phyloP scores from a whole-genome alignment of 2,113 vertebrate genomes.

The Callospermophilus lateralis region DNA sequence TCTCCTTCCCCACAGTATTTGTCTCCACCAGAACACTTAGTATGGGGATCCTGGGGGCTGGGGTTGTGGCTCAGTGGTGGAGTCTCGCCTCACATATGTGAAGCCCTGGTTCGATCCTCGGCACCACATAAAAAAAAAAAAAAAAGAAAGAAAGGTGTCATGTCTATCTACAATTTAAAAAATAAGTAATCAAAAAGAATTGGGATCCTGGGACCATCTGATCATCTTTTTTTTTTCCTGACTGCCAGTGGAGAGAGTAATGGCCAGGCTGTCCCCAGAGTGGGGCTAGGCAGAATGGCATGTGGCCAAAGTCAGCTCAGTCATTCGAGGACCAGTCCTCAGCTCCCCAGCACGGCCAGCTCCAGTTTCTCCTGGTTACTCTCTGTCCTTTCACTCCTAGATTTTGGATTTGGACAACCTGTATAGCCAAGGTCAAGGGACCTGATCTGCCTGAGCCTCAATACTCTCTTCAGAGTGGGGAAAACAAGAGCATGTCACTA shows the following conservation, averaged over 20 bases:
- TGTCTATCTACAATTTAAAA: too few species aligned
- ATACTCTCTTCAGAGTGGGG: not conserved
- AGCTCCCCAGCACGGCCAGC: not conserved
- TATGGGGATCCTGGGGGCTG: not conserved
- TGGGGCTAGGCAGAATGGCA: not conserved
- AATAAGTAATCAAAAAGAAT: not conserved
- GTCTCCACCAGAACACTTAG: not conserved
- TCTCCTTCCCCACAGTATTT: not conserved
- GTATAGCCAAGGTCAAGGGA: not conserved
- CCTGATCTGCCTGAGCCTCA: not conserved
- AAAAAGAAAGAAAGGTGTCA: not conserved
- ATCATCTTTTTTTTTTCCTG: not conserved
- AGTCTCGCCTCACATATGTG: too few species aligned
- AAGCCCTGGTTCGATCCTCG: too few species aligned
- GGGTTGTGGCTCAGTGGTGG: too few species aligned
- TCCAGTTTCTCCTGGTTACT: not conserved
- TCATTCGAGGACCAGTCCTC: too few species aligned
- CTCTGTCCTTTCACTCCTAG: too few species aligned
- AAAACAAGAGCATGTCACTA: not conserved
- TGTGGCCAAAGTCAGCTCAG: not conserved
- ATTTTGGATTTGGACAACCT: not conserved
- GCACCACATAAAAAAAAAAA: too few species aligned
- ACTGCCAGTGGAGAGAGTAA: not conserved
- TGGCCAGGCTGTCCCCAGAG: not conserved
- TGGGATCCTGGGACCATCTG: not conserved